Base-by-base conservation (phyloP, 2,113 vertebrate species). In the Prionailurus bengalensis region DNA sequence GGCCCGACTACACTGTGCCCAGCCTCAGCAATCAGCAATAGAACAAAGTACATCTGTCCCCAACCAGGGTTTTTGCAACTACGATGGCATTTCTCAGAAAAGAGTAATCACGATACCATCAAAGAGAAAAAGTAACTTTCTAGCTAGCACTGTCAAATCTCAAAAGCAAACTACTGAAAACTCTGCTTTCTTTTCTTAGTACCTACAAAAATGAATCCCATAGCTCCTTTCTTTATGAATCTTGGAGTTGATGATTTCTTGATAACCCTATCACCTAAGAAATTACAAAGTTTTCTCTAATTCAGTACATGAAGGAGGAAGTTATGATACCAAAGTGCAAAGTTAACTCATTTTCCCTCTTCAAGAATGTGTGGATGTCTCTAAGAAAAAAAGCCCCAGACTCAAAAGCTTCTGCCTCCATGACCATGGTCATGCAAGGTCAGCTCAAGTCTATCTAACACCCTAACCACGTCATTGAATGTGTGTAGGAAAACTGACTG, bases 241-340 rank as follows among this genome's bases (percentile, higher is more conserved):
- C 78, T 36, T 29, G 1, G 29, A 76, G 33, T 11, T 81, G 29
- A 36, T n/a, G 31, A 61, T 17, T 45, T 78, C 55, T 85, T 23
- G 48, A 21, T 12, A 33, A 51, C 63, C 61, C 45, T 73, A 29
- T 65, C 23, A 5, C 53, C n/a, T 85, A 42, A 68, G 29, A 88
- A 53, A 51, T 31, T 53, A 33, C 21, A 6, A 48, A 36, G 53
- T 25, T 63, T 63, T 63, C 70, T 80, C 65, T 58, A 45, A 78
- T 45, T 85, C 68, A 65, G 53, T 36, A 71, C 23, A 91, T 51
- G 16, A 79, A 84, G 33, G 31, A 68, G 31, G 88, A 89, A 86
- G 45, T 36, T 13, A 86, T 15, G 10, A 87, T 2, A 13, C 45
- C 55, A 91, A 45, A 29, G 36, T 36, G 29, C 45, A 78, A 53